Conservation (phyloP, 2,888 invertebrate species). For the Acronicta aceris region DNA sequence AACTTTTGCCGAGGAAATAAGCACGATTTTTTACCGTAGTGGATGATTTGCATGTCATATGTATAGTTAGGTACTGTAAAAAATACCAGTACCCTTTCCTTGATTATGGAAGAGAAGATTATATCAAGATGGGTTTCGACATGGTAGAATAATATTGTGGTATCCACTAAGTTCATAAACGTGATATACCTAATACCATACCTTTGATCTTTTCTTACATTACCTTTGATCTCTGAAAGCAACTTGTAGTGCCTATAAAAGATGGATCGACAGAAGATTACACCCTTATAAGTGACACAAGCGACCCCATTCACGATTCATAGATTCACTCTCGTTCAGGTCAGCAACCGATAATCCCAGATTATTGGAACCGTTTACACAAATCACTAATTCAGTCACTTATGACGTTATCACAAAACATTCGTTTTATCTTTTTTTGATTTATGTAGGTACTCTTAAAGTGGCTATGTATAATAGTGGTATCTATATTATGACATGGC, state of each 20-base stretch:
- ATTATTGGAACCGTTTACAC: conserved; percentile 29
- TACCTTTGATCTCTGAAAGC: background rate
- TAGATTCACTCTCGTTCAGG: conserved; percentile 13
- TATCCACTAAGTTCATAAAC: too few relatives aligned
- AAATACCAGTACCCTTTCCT: too few relatives aligned
- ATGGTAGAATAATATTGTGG: too few relatives aligned
- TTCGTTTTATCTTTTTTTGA: conserved; percentile 17
- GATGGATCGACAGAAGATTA: conserved; percentile 18
- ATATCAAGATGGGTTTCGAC: too few relatives aligned
- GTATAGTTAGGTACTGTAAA: too few relatives aligned
- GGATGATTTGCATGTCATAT: conserved; percentile 14
- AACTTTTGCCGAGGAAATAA: conserved; percentile 17
- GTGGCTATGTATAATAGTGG: conserved; percentile 3
- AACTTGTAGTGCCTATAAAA: background rate
- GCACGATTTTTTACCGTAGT: conserved; percentile 13
- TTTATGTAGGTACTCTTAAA: conserved; percentile 27
- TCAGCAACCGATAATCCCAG: conserved; percentile 29
- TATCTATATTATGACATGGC: conserved; percentile 8
- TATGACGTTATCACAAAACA: conserved; percentile 31
- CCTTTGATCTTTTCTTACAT: background rate
- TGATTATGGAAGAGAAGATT: too few relatives aligned
- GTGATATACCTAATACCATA: background rate
- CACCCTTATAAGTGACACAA: conserved; percentile 14
- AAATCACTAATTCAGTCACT: conserved; percentile 35
- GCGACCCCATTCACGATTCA: conserved; percentile 16